Conservation (phyloP, 2,113 vertebrate genomes). For the Callorhinus ursinus region DNA sequence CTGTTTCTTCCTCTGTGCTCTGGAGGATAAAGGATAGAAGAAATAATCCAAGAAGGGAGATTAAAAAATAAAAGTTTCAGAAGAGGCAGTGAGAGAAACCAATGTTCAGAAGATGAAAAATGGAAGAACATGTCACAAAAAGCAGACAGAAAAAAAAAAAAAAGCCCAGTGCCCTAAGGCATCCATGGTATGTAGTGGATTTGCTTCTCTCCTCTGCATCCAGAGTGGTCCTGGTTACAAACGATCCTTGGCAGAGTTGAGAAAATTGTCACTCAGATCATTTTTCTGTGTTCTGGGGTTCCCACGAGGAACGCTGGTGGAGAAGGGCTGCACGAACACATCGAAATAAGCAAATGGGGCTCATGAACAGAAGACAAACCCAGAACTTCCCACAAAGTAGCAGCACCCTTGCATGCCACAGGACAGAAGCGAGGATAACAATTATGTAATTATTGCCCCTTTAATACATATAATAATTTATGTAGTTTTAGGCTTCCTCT, state of each 20-base stretch:
- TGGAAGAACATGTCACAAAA: not conserved
- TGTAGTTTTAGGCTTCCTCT: not conserved
- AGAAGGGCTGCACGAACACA: not conserved
- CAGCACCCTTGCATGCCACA: accelerated
- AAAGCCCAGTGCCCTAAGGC: not conserved
- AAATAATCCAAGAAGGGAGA: not conserved
- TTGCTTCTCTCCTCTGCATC: not conserved
- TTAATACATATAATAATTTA: not conserved
- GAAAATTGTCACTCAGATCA: not conserved
- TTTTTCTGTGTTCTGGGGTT: not conserved
- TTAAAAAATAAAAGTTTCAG: not conserved
- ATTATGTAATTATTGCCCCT: accelerated
- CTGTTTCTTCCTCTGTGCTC: not conserved
- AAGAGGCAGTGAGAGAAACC: not conserved
- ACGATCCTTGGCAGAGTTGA: not conserved
- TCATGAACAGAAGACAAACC: not conserved
- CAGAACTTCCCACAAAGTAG: not conserved
- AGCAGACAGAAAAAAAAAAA: not conserved
- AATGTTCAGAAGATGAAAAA: not conserved
- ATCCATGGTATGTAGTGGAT: accelerated
- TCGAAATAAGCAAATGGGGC: not conserved
- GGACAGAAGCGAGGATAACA: not conserved
- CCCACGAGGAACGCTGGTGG: not conserved
- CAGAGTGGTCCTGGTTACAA: not conserved
- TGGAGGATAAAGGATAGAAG: not conserved